Evolutionary conservation across 2,888 invertebrate species (phyloP).

Genomic region (Hartigia nigra): DNA sequence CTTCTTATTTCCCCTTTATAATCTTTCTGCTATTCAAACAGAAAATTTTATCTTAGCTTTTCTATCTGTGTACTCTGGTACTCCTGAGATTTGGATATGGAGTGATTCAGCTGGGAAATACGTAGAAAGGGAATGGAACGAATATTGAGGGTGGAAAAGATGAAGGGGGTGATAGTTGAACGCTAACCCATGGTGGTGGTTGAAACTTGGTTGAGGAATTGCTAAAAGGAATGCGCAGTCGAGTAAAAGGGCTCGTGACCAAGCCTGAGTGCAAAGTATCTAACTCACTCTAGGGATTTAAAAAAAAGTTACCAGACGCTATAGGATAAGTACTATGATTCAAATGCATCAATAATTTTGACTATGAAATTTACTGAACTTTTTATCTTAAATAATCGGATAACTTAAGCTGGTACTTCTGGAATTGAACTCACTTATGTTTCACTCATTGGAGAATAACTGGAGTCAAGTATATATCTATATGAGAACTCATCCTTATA

Average conservation of each 20-base stretch:
- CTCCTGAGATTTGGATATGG: background rate
- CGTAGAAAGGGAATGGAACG: background rate
- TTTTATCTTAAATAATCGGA: background rate
- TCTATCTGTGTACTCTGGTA: background rate
- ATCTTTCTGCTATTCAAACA: background rate
- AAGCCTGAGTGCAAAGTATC: background rate
- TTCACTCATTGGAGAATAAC: background rate
- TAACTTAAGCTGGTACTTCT: background rate
- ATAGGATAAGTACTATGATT: background rate
- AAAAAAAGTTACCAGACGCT: background rate
- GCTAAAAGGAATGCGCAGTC: conserved; percentile 63
- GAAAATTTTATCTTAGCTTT: background rate
- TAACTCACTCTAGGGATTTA: background rate
- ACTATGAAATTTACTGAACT: background rate
- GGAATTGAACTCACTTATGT: background rate
- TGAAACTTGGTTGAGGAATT: conserved; percentile 35
- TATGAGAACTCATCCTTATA: background rate
- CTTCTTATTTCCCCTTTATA: background rate
- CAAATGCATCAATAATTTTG: background rate
- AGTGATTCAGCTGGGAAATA: background rate
- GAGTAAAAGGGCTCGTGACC: conserved; percentile 49
- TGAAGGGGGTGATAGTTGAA: background rate
- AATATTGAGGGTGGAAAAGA: background rate
- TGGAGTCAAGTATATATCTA: background rate
- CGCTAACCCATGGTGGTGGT: no score